Conservation (phyloP, 2,888 invertebrate species). For the Diplazon laetatorius region DNA sequence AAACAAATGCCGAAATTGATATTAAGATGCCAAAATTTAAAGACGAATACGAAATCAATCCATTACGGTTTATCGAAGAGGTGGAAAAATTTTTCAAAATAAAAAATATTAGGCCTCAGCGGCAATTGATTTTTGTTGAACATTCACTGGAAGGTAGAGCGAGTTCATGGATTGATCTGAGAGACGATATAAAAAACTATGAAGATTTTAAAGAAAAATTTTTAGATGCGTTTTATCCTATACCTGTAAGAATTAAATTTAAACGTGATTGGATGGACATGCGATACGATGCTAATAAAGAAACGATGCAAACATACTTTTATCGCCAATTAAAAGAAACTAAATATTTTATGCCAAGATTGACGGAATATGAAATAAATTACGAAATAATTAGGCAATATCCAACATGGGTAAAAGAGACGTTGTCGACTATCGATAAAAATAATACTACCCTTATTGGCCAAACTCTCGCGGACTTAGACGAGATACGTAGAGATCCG, state of each 20-base stretch:
- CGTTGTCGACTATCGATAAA: conserved; percentile 1
- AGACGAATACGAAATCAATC: conserved; percentile 25
- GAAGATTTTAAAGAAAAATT: conserved; percentile 26
- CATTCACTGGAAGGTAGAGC: background rate
- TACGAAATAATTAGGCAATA: conserved; percentile 26
- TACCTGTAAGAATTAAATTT: conserved; percentile 17
- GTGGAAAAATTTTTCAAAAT: background rate
- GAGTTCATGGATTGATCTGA: conserved; percentile 20
- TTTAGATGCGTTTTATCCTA: conserved; percentile 18
- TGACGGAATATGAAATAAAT: conserved; percentile 34
- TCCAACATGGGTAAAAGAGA: conserved; percentile 10
- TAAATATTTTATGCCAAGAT: conserved; percentile 6
- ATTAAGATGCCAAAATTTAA: conserved; percentile 26
- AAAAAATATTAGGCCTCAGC: background rate
- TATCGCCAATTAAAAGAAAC: conserved; percentile 37
- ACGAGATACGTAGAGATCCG: conserved; percentile 9
- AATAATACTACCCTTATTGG: conserved; percentile 7
- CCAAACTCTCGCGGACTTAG: conserved; percentile 21
- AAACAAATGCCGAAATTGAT: conserved; percentile 14
- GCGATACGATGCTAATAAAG: background rate
- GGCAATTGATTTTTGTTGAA: background rate
- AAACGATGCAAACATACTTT: conserved; percentile 15
- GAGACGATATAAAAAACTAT: conserved; percentile 17
- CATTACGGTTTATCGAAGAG: conserved; percentile 9
- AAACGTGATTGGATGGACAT: conserved; percentile 27